A percentile compares a stretch with the other conserved stretches of the same genome.
Evolutionary conservation across 2,113 vertebrate species (phyloP).

Genomic region (Pedetes capensis): DNA sequence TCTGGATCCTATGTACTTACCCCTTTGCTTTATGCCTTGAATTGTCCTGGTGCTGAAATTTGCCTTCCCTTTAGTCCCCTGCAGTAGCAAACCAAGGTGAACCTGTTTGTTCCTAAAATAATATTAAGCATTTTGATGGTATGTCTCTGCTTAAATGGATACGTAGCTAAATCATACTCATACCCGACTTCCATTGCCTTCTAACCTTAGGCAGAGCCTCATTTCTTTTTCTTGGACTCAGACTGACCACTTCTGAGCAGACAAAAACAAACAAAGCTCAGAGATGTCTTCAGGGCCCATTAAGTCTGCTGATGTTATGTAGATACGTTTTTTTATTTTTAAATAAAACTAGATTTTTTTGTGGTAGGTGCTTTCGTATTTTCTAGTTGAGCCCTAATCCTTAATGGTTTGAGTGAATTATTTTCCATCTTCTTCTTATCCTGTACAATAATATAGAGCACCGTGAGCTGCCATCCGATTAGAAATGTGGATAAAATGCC

Average conservation of each 20-base stretch:
- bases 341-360: neutral
- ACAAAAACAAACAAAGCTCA: neutral
- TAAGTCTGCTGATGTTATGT: neutral
- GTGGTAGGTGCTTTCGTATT: neutral
- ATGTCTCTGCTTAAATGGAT: neutral
- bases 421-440: neutral
- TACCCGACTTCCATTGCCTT: neutral
- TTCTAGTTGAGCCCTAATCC: neutral
- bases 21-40: neutral
- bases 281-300: neutral
- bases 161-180: neutral
- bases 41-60: neutral
- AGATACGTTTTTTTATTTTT: neutral
- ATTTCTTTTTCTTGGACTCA: neutral
- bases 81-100: neutral
- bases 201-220: neutral
- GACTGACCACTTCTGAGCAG: neutral
- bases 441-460: neutral
- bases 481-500: slow-evolving; percentile 13
- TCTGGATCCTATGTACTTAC: neutral
- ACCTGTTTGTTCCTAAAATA: neutral
- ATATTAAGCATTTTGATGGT: neutral
- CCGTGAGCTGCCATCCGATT: neutral
- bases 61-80: neutral
- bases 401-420: neutral